phyloP scores from a whole-genome alignment of 2,797 vertebrate species.

The Vespertilio murinus region DNA sequence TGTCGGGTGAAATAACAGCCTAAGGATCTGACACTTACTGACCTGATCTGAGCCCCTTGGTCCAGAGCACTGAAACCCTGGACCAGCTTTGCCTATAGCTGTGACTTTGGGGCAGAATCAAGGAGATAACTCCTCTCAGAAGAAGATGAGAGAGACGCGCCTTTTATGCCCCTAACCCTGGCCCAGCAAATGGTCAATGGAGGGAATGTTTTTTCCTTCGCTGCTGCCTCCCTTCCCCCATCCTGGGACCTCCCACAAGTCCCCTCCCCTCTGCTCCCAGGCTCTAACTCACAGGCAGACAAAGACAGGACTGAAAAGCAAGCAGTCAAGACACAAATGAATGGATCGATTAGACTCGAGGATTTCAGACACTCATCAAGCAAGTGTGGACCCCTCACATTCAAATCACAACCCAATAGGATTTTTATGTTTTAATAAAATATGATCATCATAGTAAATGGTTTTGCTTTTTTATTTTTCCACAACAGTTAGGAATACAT shows the following conservation, averaged over 20 bases:
- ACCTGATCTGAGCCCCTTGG: conserved; percentile 11
- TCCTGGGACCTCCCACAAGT: neutral
- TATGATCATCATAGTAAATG: neutral
- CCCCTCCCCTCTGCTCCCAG: neutral
- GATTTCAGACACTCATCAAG: neutral
- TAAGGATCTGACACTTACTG: conserved; percentile 9
- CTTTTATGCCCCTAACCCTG: neutral
- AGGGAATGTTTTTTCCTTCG: conserved; percentile 14
- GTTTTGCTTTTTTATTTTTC: neutral
- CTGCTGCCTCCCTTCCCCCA: neutral
- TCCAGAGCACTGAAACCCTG: neutral
- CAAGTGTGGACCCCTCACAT: neutral
- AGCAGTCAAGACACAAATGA: neutral
- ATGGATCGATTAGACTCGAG: neutral
- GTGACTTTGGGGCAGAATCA: neutral
- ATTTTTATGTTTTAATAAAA: conserved; percentile 31
- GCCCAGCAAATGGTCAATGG: neutral
- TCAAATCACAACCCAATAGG: neutral
- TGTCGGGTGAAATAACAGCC: neutral
- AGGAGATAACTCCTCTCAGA: neutral
- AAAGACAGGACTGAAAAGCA: neutral
- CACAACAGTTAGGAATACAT: neutral
- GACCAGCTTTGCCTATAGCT: neutral
- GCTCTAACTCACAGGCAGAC: neutral
- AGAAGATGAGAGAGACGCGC: neutral